A percentile compares a stretch with the other conserved stretches of the same genome.
These are phyloP conservation scores for Pristionchus maxplancki DNA, from an alignment of 2,888 invertebrate species.

Conservation along the genomic window DNA sequence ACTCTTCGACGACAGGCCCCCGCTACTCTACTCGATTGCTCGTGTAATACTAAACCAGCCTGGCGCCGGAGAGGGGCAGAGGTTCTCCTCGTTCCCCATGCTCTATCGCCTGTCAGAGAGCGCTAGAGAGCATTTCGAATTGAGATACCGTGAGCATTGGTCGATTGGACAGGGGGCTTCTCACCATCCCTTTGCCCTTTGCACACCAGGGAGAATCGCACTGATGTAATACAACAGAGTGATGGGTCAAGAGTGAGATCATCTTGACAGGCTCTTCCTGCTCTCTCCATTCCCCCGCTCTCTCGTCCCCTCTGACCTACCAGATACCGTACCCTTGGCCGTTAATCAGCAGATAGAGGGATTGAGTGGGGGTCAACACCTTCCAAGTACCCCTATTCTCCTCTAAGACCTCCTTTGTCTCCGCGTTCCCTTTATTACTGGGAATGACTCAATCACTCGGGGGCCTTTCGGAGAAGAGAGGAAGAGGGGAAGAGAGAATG, in stretches of 20 bases:
- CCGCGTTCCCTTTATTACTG: conserved; percentile 17
- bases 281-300: neutral
- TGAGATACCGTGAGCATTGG: neutral
- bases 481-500: neutral
- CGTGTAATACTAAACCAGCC: conserved; percentile 32
- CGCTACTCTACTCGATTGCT: conserved; percentile 33
- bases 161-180: conserved; percentile 25
- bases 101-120: neutral
- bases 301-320: neutral
- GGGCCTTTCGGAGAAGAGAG: neutral
- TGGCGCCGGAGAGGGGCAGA: neutral
- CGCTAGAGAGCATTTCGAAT: neutral
- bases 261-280: neutral
- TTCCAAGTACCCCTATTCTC: neutral
- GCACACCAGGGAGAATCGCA: neutral
- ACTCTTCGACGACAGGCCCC: neutral
- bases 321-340: neutral
- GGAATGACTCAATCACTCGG: conserved; percentile 29
- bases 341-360: conserved; percentile 10
- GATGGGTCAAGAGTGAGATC: conserved; percentile 39
- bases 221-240: conserved; percentile 37
- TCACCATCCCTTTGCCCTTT: conserved; percentile 8
- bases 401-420: conserved; percentile 32
- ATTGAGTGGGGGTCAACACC: conserved; percentile 33
- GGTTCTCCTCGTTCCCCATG: neutral